Evolutionary conservation across 2,888 invertebrate genomes (phyloP).

Genomic region (Cyclophora punctaria): DNA sequence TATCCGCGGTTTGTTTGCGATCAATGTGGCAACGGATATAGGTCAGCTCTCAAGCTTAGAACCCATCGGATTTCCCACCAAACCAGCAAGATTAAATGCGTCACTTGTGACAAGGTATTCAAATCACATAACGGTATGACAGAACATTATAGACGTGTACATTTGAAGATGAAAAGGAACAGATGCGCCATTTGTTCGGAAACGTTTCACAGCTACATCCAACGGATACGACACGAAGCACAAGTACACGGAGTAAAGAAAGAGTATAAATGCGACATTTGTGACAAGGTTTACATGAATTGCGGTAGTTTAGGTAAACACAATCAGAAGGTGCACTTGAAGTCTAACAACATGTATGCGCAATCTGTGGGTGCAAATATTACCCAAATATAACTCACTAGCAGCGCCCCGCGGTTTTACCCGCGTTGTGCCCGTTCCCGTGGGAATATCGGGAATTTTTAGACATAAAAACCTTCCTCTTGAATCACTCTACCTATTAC

Average conservation of each 20-base stretch:
- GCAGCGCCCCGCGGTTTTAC: too few relatives aligned
- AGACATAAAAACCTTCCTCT: too few relatives aligned
- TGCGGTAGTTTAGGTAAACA: background rate
- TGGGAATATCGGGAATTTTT: too few relatives aligned
- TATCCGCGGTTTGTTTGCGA: background rate
- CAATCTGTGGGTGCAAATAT: too few relatives aligned
- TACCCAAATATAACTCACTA: too few relatives aligned
- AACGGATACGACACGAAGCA: constrained; percentile 52
- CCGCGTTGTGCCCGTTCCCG: too few relatives aligned
- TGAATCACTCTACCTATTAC: too few relatives aligned
- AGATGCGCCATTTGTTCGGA: constrained; percentile 49
- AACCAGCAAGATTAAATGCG: constrained; percentile 35
- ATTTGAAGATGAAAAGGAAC: constrained; percentile 52
- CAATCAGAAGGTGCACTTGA: background rate
- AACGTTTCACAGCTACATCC: constrained; percentile 51
- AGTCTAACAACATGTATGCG: background rate
- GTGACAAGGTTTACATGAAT: constrained; percentile 37
- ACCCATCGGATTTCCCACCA: constrained; percentile 14
- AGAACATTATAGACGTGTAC: constrained; percentile 50
- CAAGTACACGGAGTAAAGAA: constrained; percentile 69
- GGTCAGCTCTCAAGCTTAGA: background rate
- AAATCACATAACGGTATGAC: constrained; percentile 48
- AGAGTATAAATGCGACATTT: constrained; percentile 61
- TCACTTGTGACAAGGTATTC: constrained; percentile 51
- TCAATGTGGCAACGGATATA: background rate